Conservation (phyloP, 2,888 invertebrate species). For the Tholera decimalis region DNA sequence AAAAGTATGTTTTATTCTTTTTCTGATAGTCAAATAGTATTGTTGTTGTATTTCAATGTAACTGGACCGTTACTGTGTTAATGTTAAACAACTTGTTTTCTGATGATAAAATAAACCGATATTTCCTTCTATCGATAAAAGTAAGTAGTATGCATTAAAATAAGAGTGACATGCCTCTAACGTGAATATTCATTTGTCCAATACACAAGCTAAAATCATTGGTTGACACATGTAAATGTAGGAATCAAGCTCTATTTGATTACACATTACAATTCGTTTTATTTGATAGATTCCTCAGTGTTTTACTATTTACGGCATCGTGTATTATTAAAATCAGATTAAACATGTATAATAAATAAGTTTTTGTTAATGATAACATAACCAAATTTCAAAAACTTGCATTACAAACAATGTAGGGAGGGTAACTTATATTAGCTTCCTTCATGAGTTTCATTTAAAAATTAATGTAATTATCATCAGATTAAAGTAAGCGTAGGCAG, state of each 20-base stretch:
- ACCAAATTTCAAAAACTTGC: neutral
- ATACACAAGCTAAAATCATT: neutral
- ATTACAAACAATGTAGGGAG: neutral
- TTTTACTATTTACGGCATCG: neutral
- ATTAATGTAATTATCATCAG: neutral
- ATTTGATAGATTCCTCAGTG: neutral
- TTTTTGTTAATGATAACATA: too few species aligned
- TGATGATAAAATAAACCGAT: conserved; percentile 34
- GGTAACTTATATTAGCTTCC: neutral
- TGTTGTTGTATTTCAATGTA: neutral
- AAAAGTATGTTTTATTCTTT: neutral
- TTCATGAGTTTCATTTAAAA: neutral
- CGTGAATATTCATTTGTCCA: conserved; percentile 36
- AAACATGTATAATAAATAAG: too few species aligned
- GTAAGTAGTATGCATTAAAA: conserved; percentile 27
- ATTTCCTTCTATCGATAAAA: conserved; percentile 11
- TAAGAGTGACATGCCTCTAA: conserved; percentile 26
- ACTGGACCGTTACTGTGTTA: neutral
- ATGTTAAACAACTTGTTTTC: conserved; percentile 32
- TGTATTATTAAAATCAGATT: too few species aligned
- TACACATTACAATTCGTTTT: neutral
- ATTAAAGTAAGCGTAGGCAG: neutral
- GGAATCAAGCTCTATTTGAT: neutral
- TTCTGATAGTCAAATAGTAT: neutral
- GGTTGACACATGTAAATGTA: neutral